Percentiles rank a stretch among this genome's conserved stretches.
phyloP scores from a whole-genome alignment of 1,140 invertebrate species.

The Megathymus violae region DNA sequence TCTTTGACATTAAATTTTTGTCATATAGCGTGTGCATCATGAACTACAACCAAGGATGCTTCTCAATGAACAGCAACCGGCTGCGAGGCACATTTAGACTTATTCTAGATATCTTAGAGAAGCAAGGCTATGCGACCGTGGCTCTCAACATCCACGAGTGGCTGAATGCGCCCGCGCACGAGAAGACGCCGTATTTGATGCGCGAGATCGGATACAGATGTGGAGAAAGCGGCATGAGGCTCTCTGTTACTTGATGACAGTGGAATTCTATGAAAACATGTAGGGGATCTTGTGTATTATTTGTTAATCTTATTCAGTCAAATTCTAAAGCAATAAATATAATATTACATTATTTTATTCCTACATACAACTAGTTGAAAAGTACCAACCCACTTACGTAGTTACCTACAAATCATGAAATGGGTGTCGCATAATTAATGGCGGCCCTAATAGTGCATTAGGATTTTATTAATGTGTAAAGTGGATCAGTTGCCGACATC shows the following conservation, averaged over 20 bases:
- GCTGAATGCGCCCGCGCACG: constrained; percentile 58
- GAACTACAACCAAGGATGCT: constrained; percentile 72
- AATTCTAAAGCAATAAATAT: constrained; percentile 11
- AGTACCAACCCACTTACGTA: too few species aligned
- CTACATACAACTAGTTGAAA: too few species aligned
- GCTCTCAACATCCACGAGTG: constrained; percentile 62
- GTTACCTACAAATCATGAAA: too few species aligned
- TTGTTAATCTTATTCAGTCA: not conserved
- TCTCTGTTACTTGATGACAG: constrained; percentile 56
- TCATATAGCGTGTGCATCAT: constrained; percentile 68
- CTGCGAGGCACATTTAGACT: constrained; percentile 67
- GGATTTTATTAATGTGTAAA: too few species aligned
- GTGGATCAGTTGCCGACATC: too few species aligned
- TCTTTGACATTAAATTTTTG: constrained; percentile 22
- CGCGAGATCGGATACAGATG: constrained; percentile 69
- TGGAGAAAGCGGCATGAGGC: constrained; percentile 68
- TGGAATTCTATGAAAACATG: not conserved
- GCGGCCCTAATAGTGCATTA: too few species aligned
- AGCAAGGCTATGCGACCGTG: constrained; percentile 58
- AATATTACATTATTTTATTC: not conserved
- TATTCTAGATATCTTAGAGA: constrained; percentile 65
- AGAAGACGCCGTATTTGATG: constrained; percentile 65
- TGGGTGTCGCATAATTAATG: too few species aligned
- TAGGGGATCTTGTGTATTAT: not conserved
- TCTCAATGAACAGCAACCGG: constrained; percentile 76